Percentiles rank a stretch among this genome's conserved stretches.
Conservation (phyloP, 2,797 vertebrate genomes). For the Darevskia nairensis region DNA sequence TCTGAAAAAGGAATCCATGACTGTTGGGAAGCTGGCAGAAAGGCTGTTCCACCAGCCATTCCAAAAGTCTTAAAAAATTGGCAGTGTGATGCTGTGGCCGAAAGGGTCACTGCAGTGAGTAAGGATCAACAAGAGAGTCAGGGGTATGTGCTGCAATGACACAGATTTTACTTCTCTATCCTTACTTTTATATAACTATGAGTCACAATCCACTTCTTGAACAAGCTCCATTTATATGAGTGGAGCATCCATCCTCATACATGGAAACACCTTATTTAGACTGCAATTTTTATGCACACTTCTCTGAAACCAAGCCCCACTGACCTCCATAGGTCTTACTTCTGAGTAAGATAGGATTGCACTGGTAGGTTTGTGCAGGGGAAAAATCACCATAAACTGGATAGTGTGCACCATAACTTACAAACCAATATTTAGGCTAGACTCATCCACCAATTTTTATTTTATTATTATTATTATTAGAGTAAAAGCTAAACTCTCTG, state of each 20-base stretch:
- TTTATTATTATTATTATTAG: too few species aligned
- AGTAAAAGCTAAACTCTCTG: too few species aligned
- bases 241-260: background rate
- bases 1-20: background rate
- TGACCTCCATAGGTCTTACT: background rate
- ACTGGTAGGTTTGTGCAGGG: background rate
- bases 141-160: background rate
- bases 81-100: background rate
- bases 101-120: background rate
- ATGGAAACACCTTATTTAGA: background rate
- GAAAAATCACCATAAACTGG: background rate
- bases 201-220: background rate
- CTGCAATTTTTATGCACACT: background rate
- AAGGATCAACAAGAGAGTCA: background rate
- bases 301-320: background rate
- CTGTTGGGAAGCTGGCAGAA: background rate
- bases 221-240: background rate
- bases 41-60: background rate
- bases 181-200: background rate
- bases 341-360: background rate
- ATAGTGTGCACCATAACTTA: background rate
- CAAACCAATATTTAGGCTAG: background rate
- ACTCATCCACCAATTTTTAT: background rate
- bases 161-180: background rate
- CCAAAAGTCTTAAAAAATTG: fast-evolving